phyloP scores from a whole-genome alignment of 2,113 vertebrate genomes.

The Ellobius talpinus region DNA sequence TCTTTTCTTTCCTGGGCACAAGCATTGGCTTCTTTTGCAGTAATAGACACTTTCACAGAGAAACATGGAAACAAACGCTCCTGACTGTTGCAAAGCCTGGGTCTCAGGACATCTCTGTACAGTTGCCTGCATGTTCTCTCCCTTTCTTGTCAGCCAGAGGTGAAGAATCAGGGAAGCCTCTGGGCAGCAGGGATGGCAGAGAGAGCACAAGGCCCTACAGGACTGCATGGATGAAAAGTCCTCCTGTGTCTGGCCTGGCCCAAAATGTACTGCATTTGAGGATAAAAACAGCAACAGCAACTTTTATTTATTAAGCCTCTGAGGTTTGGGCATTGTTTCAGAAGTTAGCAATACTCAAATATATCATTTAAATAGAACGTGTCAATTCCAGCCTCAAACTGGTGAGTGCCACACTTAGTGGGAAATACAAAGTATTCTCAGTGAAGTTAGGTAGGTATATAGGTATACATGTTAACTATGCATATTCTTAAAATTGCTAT shows the following conservation, averaged over 20 bases:
- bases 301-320: not conserved
- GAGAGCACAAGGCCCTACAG: not conserved
- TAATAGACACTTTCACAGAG: not conserved
- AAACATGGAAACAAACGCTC: not conserved
- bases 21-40: not conserved
- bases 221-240: not conserved
- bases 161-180: not conserved
- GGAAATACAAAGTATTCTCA: not conserved
- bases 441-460: not conserved
- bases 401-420: not conserved
- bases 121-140: not conserved
- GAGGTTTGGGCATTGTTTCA: not conserved
- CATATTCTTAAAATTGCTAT: not conserved
- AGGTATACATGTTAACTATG: too few species aligned
- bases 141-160: not conserved
- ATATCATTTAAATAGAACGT: constrained; percentile 36
- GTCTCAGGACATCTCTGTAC: not conserved
- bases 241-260: not conserved
- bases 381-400: not conserved
- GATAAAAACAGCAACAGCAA: not conserved
- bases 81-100: not conserved
- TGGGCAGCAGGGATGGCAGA: not conserved
- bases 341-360: not conserved
- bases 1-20: not conserved
- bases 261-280: not conserved